A percentile compares a stretch with the other conserved stretches of the same genome.
These are phyloP conservation scores for Acomys russatus DNA, from an alignment of 2,797 vertebrate genomes.

Conservation along the genomic window DNA sequence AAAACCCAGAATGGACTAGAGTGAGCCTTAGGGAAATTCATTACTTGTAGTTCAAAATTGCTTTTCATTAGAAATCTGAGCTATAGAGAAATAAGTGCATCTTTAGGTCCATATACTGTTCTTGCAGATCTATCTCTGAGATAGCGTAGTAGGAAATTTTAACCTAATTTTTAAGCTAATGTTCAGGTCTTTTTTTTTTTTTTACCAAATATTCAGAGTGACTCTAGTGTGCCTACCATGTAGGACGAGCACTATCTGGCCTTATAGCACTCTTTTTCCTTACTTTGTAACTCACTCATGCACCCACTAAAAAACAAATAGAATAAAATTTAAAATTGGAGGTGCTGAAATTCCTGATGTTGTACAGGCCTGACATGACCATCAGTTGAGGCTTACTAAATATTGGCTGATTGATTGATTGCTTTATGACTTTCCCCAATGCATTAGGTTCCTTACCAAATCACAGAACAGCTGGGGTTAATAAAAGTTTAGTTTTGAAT, in stretches of 20 bases:
- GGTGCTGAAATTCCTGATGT: background rate
- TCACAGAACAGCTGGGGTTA: constrained; percentile 80
- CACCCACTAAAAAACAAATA: background rate
- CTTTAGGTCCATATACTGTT: background rate
- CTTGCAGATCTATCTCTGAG: background rate
- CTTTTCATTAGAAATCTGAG: constrained; percentile 19
- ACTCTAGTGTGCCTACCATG: background rate
- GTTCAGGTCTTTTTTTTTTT: background rate
- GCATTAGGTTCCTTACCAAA: constrained; percentile 64
- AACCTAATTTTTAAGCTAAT: constrained; percentile 47
- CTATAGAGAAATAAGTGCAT: background rate
- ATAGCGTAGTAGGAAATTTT: background rate
- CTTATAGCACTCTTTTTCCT: background rate
- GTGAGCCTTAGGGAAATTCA: background rate
- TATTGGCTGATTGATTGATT: constrained; percentile 51
- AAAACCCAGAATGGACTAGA: background rate
- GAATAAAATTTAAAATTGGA: background rate
- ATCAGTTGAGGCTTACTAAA: background rate
- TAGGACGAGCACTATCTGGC: background rate
- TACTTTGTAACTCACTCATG: background rate
- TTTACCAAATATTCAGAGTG: background rate
- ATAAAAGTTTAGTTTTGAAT: constrained; percentile 84
- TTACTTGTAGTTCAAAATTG: background rate
- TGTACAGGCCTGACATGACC: background rate
- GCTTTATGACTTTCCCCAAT: constrained; percentile 56